These are phyloP conservation scores for Phalangium opilio DNA, from an alignment of 2,888 invertebrate species.

Conservation along the genomic window DNA sequence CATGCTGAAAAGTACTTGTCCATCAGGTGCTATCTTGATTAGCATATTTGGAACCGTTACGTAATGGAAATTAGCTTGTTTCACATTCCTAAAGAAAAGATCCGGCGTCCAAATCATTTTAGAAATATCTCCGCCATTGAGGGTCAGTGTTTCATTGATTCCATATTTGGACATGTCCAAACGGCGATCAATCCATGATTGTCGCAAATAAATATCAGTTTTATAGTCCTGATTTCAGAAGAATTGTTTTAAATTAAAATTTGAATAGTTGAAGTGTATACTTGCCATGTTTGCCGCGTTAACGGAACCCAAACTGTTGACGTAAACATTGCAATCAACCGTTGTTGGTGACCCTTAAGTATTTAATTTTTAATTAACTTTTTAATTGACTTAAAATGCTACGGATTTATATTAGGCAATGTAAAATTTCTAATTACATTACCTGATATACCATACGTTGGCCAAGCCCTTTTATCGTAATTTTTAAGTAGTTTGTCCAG, in stretches of 20 bases:
- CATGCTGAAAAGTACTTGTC: slow-evolving; percentile 20
- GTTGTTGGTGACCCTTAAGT: not conserved
- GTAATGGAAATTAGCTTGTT: slow-evolving; percentile 12
- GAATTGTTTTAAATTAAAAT: too few relatives aligned
- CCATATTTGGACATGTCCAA: slow-evolving; percentile 25
- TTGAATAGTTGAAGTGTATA: not conserved
- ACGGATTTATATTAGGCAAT: too few relatives aligned
- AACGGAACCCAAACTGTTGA: not conserved
- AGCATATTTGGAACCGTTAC: slow-evolving; percentile 21
- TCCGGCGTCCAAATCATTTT: slow-evolving; percentile 11
- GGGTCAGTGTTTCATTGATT: slow-evolving; percentile 17
- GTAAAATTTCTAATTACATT: too few relatives aligned
- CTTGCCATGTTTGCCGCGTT: not conserved
- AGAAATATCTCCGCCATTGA: slow-evolving; percentile 8
- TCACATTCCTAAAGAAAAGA: slow-evolving; percentile 11
- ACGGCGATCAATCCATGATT: slow-evolving; percentile 29
- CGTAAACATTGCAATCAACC: not conserved
- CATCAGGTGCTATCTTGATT: slow-evolving; percentile 12
- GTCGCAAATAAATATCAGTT: slow-evolving; percentile 27
- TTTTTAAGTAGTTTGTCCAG: not conserved
- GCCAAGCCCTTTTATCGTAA: slow-evolving; percentile 1
- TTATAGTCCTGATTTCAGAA: slow-evolving; percentile 19
- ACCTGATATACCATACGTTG: not conserved
- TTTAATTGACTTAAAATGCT: too few relatives aligned
- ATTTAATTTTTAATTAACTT: too few relatives aligned